Evolutionary conservation across 1,140 invertebrate genomes (phyloP).

Genomic region (Tetramorium parvispinum): DNA sequence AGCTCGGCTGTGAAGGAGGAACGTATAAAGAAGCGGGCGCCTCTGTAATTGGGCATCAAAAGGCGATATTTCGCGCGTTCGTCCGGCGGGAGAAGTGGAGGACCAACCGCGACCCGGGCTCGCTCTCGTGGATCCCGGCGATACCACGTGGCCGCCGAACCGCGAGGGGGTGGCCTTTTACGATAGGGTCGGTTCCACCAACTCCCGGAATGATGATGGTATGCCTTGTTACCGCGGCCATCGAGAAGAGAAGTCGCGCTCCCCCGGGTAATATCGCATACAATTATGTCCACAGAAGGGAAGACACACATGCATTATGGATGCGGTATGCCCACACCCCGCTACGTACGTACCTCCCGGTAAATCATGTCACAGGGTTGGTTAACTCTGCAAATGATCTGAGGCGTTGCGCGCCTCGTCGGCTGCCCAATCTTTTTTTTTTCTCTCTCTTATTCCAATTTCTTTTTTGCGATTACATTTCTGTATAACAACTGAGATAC

Average conservation of each 20-base stretch:
- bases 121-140: constrained; percentile 69
- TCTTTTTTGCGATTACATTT: neutral
- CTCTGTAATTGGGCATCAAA: constrained; percentile 82
- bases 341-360: constrained; percentile 33
- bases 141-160: constrained; percentile 11
- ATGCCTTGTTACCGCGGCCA: constrained; percentile 83
- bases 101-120: constrained; percentile 62
- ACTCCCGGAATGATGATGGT: constrained; percentile 75
- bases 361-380: constrained; percentile 83
- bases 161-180: constrained; percentile 57
- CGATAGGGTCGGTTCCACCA: constrained; percentile 32
- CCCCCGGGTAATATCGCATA: constrained; percentile 83
- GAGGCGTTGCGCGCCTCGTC: constrained; percentile 46
- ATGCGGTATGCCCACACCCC: constrained; percentile 60
- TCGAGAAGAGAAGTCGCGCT: constrained; percentile 73
- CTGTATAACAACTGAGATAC: neutral
- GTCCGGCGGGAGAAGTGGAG: neutral
- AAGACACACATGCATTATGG: constrained; percentile 82
- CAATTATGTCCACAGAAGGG: constrained; percentile 83
- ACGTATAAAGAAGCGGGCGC: constrained; percentile 70
- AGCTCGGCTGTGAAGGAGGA: constrained; percentile 38
- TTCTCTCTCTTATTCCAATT: neutral
- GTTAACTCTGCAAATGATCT: constrained; percentile 83
- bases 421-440: constrained; percentile 10
- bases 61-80: constrained; percentile 74